Evolutionary conservation across 2,113 vertebrate genomes (phyloP), one percentile per base, ranked within the genome.

Genomic region (Mus spicilegus): DNA sequence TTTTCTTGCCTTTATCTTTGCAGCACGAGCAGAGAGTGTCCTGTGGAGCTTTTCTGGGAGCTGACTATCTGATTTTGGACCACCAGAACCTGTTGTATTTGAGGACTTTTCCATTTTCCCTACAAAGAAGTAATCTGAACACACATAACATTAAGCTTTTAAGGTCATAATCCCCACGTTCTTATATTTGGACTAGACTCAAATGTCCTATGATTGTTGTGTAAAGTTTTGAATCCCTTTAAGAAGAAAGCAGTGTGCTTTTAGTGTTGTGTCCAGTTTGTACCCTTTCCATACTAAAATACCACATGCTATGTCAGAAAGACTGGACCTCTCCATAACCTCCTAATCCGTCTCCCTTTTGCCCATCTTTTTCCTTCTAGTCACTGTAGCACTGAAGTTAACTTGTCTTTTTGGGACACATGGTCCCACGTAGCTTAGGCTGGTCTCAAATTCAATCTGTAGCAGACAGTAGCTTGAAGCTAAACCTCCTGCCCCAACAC

Each of bases 71-170:
- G 91, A 69, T 85, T 96, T 90, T 76, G 78, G 61, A 96, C 24
- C n/a, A 89, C 1, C 1, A 72, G 36, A 42, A 70, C 7, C 33
- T 73, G n/a, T 17, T 73, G 5, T 24, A 24, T 72, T 91, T 96
- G 91, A 85, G n/a, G 93, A 63, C 56, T 10, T 17, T 75, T 26
- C 94, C 95, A 97, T 97, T 94, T 97, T 97, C 89, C 39, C 73
- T 78, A 87, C 13, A 90, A 42, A 61, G 28, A 92, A 92, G 26
- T 56, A 93, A 80, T 85, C 97, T 97, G 96, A 91, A 97, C 95
- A 91, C 90, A 96, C 3, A 97, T 30, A 95, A 95, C 95, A 95
- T 94, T 89, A 93, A 95, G 70, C 20, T 58, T 86, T 93, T 93
- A 51, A 92, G 51, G 58, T 93, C 65, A 96, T 30, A 93, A 93